A percentile compares a stretch with the other conserved stretches of the same genome.
These are phyloP conservation scores for Sula dactylatra DNA, from an alignment of 2,113 vertebrate species.

Conservation along the genomic window DNA sequence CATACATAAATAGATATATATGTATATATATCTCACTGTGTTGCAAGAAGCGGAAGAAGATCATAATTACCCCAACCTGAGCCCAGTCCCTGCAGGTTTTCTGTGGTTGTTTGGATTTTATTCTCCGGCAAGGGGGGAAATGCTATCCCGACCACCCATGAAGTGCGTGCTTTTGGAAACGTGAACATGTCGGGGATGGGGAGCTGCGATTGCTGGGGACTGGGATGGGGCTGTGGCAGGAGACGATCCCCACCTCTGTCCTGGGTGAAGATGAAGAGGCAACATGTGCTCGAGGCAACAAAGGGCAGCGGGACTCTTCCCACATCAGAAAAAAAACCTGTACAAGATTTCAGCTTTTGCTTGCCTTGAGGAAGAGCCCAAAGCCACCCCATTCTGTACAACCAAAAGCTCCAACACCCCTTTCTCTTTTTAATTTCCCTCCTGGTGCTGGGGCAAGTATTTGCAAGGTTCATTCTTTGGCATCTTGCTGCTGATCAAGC, in stretches of 20 bases:
- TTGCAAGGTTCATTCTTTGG: neutral
- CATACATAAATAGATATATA: neutral
- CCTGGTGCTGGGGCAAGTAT: neutral
- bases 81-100: slow-evolving; percentile 12
- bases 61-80: neutral
- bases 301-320: neutral
- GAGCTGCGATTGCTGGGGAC: neutral
- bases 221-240: neutral
- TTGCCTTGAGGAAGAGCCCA: neutral
- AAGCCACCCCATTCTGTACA: neutral
- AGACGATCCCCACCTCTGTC: rapidly evolving
- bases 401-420: neutral
- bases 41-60: neutral
- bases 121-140: neutral
- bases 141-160: slow-evolving; percentile 63
- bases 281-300: neutral
- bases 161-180: neutral
- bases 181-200: neutral
- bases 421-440: neutral
- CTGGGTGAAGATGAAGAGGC: neutral
- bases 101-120: slow-evolving; percentile 9
- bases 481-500: slow-evolving; percentile 54
- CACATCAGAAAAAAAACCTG: neutral
- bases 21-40: neutral
- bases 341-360: neutral